Base-by-base conservation (phyloP, 2,113 vertebrate species). In the Scortum barcoo region DNA sequence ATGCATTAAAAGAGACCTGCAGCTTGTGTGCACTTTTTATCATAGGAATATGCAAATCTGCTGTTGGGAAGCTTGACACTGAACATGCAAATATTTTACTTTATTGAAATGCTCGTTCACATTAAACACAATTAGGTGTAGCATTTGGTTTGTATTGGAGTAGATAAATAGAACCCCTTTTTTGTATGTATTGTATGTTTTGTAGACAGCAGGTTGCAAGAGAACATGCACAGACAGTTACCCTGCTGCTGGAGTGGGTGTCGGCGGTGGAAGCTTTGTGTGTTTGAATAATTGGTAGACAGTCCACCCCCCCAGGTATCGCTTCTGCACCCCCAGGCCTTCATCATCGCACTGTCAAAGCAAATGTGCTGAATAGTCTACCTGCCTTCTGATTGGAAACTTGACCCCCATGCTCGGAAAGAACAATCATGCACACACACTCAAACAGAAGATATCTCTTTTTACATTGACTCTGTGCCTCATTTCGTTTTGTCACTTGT, bases 251-350 rank as follows among this genome's bases (percentile, higher is more conserved):
- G 30, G 38, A 76, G 67, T 62, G 22, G 24, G 36, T 82, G 73
- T 72, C 44, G 28, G 68, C 12, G 12, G 72, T 67, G 19, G 54
- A 68, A 40, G 62, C 62, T 86, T 70, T 77, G 19, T 60, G 26
- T 68, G 56, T 83, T 70, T 89, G 50, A 80, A 78, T 88, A 83
- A 84, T 89, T 83, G 72, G 62, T 76, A 73, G 80, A 85, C 78
- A 57, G 78, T 65, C 85, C n/a, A n/a, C n/a, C 81, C 65, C 75
- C 87, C 12, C 46, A 28, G 78, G 86, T 67, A 72, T 82, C 57
- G 26, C 36, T 87, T 38, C 14, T 67, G 22, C 80, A 71, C 73
- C 51, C 33, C 54, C 36, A 11, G 42, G 56, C 56, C 68, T 22
- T 76, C 63, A 42, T 48, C 42, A 38, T 65, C 26, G 2, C 57